Evolutionary conservation across 2,888 invertebrate species (phyloP), one percentile per base, ranked within the genome.

Genomic region (Habroteleia sp.): DNA sequence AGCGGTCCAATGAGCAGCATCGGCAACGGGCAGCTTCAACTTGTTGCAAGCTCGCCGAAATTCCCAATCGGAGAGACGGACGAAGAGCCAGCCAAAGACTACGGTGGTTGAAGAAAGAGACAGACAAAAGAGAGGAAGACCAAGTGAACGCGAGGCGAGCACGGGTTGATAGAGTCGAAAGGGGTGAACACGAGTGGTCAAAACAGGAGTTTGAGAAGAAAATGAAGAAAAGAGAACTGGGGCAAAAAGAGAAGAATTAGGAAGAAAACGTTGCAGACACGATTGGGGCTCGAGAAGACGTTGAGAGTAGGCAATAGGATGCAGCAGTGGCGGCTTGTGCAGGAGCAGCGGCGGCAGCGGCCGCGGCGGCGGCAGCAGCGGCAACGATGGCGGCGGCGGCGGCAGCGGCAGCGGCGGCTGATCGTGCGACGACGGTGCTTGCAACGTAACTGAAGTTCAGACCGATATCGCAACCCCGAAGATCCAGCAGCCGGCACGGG

Each of bases 401-500:
- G 37, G 56, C 60, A 39, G 44, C 56, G 37, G 68, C 72, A 56
- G 68, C 68, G 74, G 72, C 71, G 46, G 68, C 69, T 62, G 72
- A 62, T 75, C 78, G 77, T 75, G 78, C 74, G 74, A 79, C 76
- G 69, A 74, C 75, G 44, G 74, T 76, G 76, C 63, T 77, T 77
- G 74, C 79, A 78, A 78, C 75, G 77, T 74, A 77, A 78, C 77
- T 76, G 76, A 79, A 73, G 68, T 44, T 58, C 50, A 39, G 46
- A 10, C 58, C 63, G 68, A 48, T 63, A 42, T 35, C 68, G 37
- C 39, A 35, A 52, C 66, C 56, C 63, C 65, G 58, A 35, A 27
- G 58, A 69, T 50, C 82, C 78, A 39, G 56, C 56, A 84, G 79
- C 83, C 81, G 84, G 81, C 82, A 83, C 84, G 56, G 82, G 84